Evolutionary conservation across 2,888 invertebrate species (phyloP).

Genomic region (Globia sparganii): DNA sequence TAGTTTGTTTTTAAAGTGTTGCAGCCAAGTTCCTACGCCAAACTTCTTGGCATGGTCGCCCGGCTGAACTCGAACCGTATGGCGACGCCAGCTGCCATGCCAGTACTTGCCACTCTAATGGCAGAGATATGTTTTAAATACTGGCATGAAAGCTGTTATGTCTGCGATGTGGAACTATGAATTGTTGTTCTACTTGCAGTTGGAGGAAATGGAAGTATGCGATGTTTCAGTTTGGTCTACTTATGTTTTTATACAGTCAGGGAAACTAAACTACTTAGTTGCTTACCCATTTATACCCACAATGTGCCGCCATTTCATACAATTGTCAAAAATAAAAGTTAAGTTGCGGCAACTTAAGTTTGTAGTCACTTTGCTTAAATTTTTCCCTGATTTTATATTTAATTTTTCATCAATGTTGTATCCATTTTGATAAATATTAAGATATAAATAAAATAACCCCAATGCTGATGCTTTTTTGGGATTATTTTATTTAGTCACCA

Average conservation of each 20-base stretch:
- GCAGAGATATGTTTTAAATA: constrained; percentile 51
- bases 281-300: not conserved
- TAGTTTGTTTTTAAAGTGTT: constrained; percentile 25
- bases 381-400: too few species aligned
- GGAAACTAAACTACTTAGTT: not conserved
- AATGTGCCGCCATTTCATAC: not conserved
- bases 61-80: constrained; percentile 19
- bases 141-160: constrained; percentile 42
- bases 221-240: not conserved
- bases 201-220: not conserved
- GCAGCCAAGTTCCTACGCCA: constrained; percentile 21
- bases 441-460: too few species aligned
- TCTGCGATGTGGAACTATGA: constrained; percentile 21
- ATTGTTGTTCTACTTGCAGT: constrained; percentile 3
- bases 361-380: not conserved
- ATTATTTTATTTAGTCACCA: not conserved
- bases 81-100: constrained; percentile 32
- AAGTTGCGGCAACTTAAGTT: not conserved
- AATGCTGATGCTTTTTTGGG: not conserved
- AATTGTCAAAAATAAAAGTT: not conserved
- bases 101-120: constrained; percentile 35
- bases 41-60: constrained; percentile 53
- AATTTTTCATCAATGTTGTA: not conserved
- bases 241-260: not conserved
- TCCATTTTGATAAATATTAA: too few species aligned